Percentiles rank a stretch among this genome's conserved stretches.
These are phyloP conservation scores for Sphyrna mokarran DNA, from an alignment of 2,113 vertebrate genomes.

Conservation along the genomic window DNA sequence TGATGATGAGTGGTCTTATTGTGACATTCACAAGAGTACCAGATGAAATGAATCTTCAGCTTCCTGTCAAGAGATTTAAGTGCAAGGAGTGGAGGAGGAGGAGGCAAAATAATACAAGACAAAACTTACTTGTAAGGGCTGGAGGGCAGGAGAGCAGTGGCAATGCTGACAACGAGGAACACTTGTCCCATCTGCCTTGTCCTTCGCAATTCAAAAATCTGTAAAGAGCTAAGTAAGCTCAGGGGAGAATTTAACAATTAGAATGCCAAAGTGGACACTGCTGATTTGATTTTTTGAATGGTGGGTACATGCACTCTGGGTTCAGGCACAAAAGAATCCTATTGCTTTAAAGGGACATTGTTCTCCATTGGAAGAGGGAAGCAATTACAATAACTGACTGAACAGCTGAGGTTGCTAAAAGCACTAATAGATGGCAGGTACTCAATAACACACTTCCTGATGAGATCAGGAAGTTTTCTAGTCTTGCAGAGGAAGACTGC, in stretches of 20 bases:
- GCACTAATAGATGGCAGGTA: background rate
- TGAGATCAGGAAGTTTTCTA: background rate
- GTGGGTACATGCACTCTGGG: background rate
- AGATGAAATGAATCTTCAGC: background rate
- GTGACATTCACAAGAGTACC: constrained; percentile 1
- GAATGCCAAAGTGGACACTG: background rate
- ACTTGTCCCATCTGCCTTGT: background rate
- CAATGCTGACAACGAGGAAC: background rate
- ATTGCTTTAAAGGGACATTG: constrained; percentile 1
- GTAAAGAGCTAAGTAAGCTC: background rate
- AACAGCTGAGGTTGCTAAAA: constrained; percentile 2
- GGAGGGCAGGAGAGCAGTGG: background rate
- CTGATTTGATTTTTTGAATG: background rate
- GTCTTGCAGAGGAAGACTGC: background rate
- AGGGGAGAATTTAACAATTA: background rate
- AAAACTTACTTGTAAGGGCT: background rate
- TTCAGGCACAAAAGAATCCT: background rate
- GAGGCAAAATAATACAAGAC: background rate
- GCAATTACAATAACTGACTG: background rate
- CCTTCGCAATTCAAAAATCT: background rate
- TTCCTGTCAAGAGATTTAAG: background rate
- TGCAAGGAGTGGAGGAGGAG: background rate
- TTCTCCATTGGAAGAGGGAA: background rate
- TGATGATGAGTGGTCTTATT: constrained; percentile 6
- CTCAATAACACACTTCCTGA: background rate